Evolutionary conservation across 2,797 vertebrate species (phyloP).

Genomic region (Muraenolepis orangiensis): DNA sequence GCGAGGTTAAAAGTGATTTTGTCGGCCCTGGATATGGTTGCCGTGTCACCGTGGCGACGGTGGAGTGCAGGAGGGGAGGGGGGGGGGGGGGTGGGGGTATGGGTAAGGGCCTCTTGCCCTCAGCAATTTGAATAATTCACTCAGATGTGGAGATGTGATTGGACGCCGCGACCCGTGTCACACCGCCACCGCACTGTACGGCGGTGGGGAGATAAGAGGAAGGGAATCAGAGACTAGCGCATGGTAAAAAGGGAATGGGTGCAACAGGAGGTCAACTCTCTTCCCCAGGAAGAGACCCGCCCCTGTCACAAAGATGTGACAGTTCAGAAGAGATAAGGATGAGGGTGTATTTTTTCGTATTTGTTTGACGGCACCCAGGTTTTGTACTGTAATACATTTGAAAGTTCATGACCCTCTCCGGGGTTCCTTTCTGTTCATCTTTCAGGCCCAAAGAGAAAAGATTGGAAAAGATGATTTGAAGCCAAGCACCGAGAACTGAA

Average conservation of each 20-base stretch:
- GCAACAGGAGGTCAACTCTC: slow-evolving; percentile 53
- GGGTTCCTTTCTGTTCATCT: slow-evolving; percentile 18
- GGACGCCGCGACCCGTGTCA: slow-evolving; percentile 47
- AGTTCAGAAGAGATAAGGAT: slow-evolving; percentile 48
- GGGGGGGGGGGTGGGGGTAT: slow-evolving; percentile 39
- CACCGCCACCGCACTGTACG: slow-evolving; percentile 48
- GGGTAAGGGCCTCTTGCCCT: slow-evolving; percentile 54
- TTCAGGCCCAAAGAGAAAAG: not conserved
- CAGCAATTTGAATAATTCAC: slow-evolving; percentile 71
- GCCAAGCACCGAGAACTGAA: not conserved
- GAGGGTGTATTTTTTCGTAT: not conserved
- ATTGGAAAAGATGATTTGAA: not conserved
- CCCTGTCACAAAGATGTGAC: slow-evolving; percentile 44
- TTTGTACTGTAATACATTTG: slow-evolving; percentile 44
- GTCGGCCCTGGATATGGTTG: too few species aligned
- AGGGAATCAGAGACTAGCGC: slow-evolving; percentile 45
- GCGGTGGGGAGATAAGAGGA: slow-evolving; percentile 61
- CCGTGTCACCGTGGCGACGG: not conserved
- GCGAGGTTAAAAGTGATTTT: not conserved
- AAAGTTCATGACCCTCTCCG: slow-evolving; percentile 26
- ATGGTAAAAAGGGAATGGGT: slow-evolving; percentile 28
- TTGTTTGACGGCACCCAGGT: slow-evolving; percentile 33
- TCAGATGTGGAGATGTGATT: slow-evolving; percentile 61
- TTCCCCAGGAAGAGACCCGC: slow-evolving; percentile 50
- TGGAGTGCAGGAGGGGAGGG: not conserved